phyloP scores from a whole-genome alignment of 1,140 invertebrate genomes.

The Dreissena polymorpha region DNA sequence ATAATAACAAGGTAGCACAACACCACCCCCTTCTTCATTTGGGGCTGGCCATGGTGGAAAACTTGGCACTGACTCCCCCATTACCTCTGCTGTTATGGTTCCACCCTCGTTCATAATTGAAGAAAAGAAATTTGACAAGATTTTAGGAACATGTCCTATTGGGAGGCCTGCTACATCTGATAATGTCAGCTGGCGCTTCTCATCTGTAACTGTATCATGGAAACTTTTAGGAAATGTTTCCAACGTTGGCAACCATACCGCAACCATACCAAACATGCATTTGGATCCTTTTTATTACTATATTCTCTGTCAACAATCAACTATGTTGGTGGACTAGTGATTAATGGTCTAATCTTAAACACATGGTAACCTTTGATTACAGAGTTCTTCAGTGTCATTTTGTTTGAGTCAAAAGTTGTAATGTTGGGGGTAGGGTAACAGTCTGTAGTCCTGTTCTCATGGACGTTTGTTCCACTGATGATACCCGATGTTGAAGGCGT shows the following conservation, averaged over 20 bases:
- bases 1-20: background rate
- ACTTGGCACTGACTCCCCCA: conserved; percentile 25
- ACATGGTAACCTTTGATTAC: conserved; percentile 12
- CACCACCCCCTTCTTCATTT: conserved; percentile 27
- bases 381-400: background rate
- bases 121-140: conserved; percentile 8
- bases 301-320: conserved; percentile 20
- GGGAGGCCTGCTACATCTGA: conserved; percentile 27
- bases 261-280: conserved; percentile 44
- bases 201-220: conserved; percentile 21
- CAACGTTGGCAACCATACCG: conserved; percentile 31
- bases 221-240: background rate
- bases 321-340: conserved; percentile 3
- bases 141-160: conserved; percentile 44
- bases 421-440: too few species aligned
- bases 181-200: conserved; percentile 5
- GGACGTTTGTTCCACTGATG: too few species aligned
- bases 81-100: conserved; percentile 2
- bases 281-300: conserved; percentile 4
- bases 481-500: too few species aligned
- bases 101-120: conserved; percentile 25
- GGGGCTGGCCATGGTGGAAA: conserved; percentile 29
- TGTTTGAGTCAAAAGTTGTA: too few species aligned
- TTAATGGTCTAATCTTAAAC: conserved; percentile 5
- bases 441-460: too few species aligned